Evolutionary conservation across 2,113 vertebrate species (phyloP).

Genomic region (Passer montanus): DNA sequence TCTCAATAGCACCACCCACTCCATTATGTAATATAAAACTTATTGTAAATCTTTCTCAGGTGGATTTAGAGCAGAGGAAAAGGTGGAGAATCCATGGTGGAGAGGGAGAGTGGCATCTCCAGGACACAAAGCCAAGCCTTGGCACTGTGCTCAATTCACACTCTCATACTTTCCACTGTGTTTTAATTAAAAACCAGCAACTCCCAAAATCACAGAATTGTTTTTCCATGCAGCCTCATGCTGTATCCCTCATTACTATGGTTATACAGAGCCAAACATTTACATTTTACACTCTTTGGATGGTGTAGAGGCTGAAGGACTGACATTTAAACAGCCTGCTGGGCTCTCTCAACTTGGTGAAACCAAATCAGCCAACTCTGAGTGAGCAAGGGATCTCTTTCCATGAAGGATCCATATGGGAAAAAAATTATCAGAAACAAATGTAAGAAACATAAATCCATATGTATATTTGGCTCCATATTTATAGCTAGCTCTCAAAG

Average conservation of each 20-base stretch:
- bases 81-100: background rate
- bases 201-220: background rate
- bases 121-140: background rate
- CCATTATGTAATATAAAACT: background rate
- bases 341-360: background rate
- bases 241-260: background rate
- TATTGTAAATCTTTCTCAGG: background rate
- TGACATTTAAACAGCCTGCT: background rate
- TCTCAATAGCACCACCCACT: accelerated
- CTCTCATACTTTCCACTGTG: background rate
- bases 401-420: background rate
- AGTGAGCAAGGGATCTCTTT: background rate
- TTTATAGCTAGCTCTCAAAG: background rate
- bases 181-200: background rate
- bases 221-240: background rate
- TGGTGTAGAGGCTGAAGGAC: background rate
- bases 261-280: background rate
- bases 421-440: background rate
- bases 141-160: background rate
- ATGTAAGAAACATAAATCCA: background rate
- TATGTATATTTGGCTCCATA: background rate
- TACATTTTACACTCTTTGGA: background rate
- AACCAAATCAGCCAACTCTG: background rate
- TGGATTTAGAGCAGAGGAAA: background rate
- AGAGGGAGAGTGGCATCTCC: background rate